Base-by-base conservation (phyloP, 2,113 vertebrate species). In the Regulus satrapa region DNA sequence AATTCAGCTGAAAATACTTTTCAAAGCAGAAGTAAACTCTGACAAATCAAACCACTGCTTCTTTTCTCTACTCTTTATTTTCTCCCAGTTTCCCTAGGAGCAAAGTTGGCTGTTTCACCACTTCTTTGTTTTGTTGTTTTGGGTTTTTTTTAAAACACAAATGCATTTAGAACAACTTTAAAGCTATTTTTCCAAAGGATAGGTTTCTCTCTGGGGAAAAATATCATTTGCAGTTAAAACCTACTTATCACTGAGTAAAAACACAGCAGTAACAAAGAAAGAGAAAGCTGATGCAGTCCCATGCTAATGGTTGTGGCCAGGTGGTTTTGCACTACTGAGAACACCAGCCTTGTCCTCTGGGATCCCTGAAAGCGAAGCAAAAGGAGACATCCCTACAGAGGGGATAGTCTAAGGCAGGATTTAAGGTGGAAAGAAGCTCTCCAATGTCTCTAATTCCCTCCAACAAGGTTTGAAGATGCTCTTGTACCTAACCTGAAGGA, bases 1-100 rank as follows among this genome's bases (percentile, higher is more conserved):
- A 84, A 78, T 87, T 84, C 79, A 84, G 61, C 75, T 66, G 79
- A 77, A 94, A 84, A 86, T 64, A 88, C 43, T 55, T 91, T 71
- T 87, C 51, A 84, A 89, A 95, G 72, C 43, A 94, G 92, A 92
- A 91, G 31, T 45, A 80, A 91, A 67, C 28, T 89, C 92, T 85
- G 59, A 92, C 55, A 96, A 92, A 84, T 86, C 31, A 77, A 91
- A 95, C 88, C n/a, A 25, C 17, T 0, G 1, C 41, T 76, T 87
- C 52, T 83, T 80, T 83, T 69, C 25, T 90, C 45, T 77, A 21
- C 24, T 67, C 43, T 83, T 74, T 80, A 45, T 83, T 90, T 92
- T 45, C n/a, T 59, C 46, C 34, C 28, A 4, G 4, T 68, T 79
- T 89, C 56, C 40, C 68, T 81, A 56, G 63, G 28, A 91, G 23